Evolutionary conservation across 2,797 vertebrate species (phyloP).

Genomic region (Selene dorsalis): DNA sequence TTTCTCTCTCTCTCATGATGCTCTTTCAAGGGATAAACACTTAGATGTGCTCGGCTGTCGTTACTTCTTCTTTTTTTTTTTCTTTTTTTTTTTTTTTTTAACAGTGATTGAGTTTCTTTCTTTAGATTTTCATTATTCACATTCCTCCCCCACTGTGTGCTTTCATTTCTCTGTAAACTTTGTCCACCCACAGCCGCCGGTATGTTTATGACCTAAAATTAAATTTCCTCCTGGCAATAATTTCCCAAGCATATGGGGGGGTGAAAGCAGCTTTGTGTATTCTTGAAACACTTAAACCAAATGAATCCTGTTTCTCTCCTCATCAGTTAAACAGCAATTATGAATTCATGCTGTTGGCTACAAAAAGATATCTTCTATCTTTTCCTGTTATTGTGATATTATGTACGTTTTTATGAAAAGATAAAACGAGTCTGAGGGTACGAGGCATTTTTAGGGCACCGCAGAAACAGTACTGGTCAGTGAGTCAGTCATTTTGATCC

Average conservation of each 20-base stretch:
- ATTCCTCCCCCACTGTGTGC: slow-evolving; percentile 46
- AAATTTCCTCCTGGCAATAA: slow-evolving; percentile 60
- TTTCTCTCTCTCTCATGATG: slow-evolving; percentile 27
- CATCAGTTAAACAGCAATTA: slow-evolving; percentile 36
- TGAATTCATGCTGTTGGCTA: slow-evolving; percentile 20
- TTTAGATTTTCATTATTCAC: slow-evolving; percentile 56
- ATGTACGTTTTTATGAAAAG: not conserved
- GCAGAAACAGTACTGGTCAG: not conserved
- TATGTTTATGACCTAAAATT: slow-evolving; percentile 69
- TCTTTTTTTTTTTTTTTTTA: not conserved
- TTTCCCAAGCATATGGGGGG: slow-evolving; percentile 39
- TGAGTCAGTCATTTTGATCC: not conserved
- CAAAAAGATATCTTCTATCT: not conserved
- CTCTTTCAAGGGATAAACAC: slow-evolving; percentile 43
- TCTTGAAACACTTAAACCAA: slow-evolving; percentile 34
- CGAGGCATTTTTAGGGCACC: not conserved
- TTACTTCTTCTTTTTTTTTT: slow-evolving; percentile 9
- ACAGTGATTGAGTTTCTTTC: slow-evolving; percentile 54
- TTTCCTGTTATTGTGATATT: not conserved
- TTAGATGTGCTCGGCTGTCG: slow-evolving; percentile 25
- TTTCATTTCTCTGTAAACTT: slow-evolving; percentile 67
- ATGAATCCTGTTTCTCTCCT: slow-evolving; percentile 44
- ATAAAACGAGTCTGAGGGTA: not conserved
- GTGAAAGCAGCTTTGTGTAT: not conserved
- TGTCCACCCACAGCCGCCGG: slow-evolving; percentile 45